Base-by-base conservation (phyloP, 1,140 invertebrate species). In the Platyscapa corneri region DNA sequence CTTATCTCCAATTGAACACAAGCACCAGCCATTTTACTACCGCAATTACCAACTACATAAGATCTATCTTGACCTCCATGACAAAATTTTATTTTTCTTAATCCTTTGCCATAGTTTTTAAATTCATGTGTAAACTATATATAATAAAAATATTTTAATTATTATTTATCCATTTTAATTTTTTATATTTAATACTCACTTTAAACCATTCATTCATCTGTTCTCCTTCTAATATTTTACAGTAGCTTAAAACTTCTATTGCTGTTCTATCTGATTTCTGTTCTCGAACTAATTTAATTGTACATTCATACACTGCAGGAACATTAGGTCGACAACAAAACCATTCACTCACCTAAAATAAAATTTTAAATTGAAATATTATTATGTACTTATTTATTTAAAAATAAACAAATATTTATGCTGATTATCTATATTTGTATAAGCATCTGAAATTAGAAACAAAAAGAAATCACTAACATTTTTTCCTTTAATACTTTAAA, bases 31-130 rank as follows among this genome's bases (percentile, higher is more conserved):
- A 96, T 95, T 94, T 96, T 96, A 64, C 93, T 94, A 2, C 96
- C 95, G 92, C 95, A 96, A 91, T 95, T 94, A 34, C 95, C 95
- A 83, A 93, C 94, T 95, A 95, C 96, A 92, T 94, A 95, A 86
- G 94, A 93, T 23, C 84, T 92, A 90, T 96, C 95, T 79, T 89
- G 89, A 42, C 95, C 96, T 23, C 88, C 83, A 75, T 93, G 91
- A 27, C 77, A 46, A 83, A 93, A 93, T 34, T 14, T 85, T 76
- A 93, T 90, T 86, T 88, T 88, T 83, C 89, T 90, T 10, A 93
- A 32, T 20, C 92, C 92, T 79, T 87, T 84, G 3, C 90, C 90
- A 86, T 93, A 93, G 18, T 92, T 89, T 85, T 86, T 83, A 80
- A 93, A 93, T 81, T 88, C 88, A 72, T 92, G 88, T 1, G 75